Percentiles rank a stretch among this genome's conserved stretches.
Conservation (phyloP, 2,888 invertebrate genomes). For the Scotopteryx bipunctaria region DNA sequence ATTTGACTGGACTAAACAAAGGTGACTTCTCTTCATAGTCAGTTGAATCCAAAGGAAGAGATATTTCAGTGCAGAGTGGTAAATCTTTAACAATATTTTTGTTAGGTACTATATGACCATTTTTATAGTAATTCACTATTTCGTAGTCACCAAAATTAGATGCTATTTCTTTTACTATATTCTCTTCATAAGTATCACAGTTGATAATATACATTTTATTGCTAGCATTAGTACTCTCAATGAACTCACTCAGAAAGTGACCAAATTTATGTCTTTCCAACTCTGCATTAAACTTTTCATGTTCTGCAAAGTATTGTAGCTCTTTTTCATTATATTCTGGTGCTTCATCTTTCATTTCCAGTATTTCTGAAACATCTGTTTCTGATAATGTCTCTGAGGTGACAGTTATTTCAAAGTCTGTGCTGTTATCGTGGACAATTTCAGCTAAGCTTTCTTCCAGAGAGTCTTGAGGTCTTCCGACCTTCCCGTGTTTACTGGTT, state of each 20-base stretch:
- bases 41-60: conserved; percentile 56
- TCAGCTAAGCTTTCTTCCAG: conserved; percentile 22
- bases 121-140: conserved; percentile 67
- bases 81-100: conserved; percentile 64
- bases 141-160: conserved; percentile 59
- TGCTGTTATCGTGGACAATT: conserved; percentile 33
- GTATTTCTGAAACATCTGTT: conserved; percentile 45
- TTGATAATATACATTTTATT: conserved; percentile 68
- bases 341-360: conserved; percentile 21
- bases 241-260: conserved; percentile 56
- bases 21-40: conserved; percentile 35
- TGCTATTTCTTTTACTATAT: conserved; percentile 60
- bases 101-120: conserved; percentile 61
- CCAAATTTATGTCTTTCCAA: conserved; percentile 58
- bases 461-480: conserved; percentile 33
- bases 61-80: conserved; percentile 60
- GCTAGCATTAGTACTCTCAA: conserved; percentile 38
- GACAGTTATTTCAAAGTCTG: conserved; percentile 56
- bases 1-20: conserved; percentile 71
- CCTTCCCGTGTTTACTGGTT: conserved; percentile 47
- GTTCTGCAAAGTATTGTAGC: conserved; percentile 62
- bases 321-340: conserved; percentile 39
- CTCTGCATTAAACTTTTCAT: conserved; percentile 66
- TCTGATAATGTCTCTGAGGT: conserved; percentile 66
- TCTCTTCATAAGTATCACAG: conserved; percentile 69